These are phyloP conservation scores for Hetaerina americana DNA, from an alignment of 1,140 invertebrate species.

Conservation along the genomic window DNA sequence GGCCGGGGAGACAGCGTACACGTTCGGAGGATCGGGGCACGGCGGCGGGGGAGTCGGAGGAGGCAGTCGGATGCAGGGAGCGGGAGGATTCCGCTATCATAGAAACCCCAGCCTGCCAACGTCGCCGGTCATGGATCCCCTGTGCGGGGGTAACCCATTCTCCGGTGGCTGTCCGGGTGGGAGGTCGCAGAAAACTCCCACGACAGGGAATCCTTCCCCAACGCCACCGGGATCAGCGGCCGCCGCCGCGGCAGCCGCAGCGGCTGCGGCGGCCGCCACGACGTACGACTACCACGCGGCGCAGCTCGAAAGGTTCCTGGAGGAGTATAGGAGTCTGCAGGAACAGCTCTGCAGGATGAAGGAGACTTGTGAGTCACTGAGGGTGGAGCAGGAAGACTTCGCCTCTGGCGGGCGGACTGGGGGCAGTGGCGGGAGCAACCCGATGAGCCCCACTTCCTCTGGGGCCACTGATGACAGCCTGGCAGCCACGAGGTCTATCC, in stretches of 20 bases:
- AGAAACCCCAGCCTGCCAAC: constrained; percentile 24
- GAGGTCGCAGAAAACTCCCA: constrained; percentile 28
- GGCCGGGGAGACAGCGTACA: neutral
- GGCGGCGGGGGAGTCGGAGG: neutral
- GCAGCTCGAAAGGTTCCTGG: constrained; percentile 58
- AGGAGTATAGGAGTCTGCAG: constrained; percentile 58
- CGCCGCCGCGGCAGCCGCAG: constrained; percentile 22
- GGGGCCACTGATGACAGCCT: neutral
- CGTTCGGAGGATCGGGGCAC: neutral
- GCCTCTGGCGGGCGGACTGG: neutral
- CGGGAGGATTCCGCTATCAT: neutral
- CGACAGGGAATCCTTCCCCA: neutral
- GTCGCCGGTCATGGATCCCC: constrained; percentile 21
- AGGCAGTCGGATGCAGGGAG: neutral
- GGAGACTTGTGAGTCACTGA: constrained; percentile 17
- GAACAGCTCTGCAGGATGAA: constrained; percentile 64
- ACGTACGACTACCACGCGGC: constrained; percentile 61
- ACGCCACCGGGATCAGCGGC: constrained; percentile 10
- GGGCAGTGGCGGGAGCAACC: neutral
- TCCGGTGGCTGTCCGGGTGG: neutral
- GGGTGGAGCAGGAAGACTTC: neutral
- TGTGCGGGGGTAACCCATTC: neutral
- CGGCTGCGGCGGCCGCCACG: constrained; percentile 27
- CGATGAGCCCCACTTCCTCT: neutral
- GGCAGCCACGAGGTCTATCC: neutral